These are phyloP conservation scores for Drosophila paulistorum DNA, from an alignment of 1,140 invertebrate species.

Conservation along the genomic window DNA sequence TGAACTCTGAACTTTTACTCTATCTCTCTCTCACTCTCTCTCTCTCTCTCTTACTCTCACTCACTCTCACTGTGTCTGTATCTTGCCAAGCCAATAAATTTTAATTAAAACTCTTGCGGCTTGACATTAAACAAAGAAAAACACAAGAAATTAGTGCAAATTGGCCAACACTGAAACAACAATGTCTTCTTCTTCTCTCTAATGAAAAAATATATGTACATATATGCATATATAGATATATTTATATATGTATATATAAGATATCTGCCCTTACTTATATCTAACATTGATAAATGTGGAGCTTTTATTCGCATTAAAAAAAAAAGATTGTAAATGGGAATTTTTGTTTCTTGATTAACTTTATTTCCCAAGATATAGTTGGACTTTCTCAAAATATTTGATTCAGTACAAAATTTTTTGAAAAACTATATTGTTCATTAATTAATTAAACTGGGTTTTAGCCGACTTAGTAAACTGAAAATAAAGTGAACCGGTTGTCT, in stretches of 20 bases:
- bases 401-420: too few relatives aligned
- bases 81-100: not conserved
- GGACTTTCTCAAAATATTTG: too few relatives aligned
- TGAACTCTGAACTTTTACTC: slow-evolving; percentile 7
- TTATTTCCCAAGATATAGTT: too few relatives aligned
- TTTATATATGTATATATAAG: too few relatives aligned
- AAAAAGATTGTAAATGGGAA: too few relatives aligned
- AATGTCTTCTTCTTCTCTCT: not conserved
- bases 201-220: not conserved
- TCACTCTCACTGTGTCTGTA: not conserved
- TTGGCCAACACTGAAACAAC: not conserved
- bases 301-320: not conserved
- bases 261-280: not conserved
- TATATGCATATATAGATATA: not conserved
- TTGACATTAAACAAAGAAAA: slow-evolving; percentile 4
- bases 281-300: not conserved
- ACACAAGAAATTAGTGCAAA: not conserved
- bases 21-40: too few relatives aligned
- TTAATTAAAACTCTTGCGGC: slow-evolving; percentile 12
- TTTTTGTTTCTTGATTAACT: too few relatives aligned
- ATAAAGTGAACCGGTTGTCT: too few relatives aligned
- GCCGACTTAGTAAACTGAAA: too few relatives aligned
- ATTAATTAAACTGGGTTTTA: too few relatives aligned
- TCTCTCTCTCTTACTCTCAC: not conserved
- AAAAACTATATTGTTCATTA: too few relatives aligned